phyloP scores from a whole-genome alignment of 2,113 vertebrate species.

The Struthio camelus region DNA sequence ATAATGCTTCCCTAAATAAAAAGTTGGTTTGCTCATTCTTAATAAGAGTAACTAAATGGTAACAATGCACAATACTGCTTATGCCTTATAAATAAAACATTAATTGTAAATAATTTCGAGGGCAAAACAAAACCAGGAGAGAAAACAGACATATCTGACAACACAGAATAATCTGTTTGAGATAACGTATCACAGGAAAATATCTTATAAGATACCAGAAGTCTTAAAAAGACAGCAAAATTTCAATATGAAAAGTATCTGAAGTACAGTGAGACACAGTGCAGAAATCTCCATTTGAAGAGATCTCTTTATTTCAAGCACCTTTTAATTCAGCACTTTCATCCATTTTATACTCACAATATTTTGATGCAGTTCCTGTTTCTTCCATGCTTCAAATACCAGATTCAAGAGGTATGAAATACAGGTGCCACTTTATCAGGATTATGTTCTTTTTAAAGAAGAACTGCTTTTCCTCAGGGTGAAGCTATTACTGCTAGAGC shows the following conservation, averaged over 20 bases:
- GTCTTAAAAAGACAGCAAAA: not conserved
- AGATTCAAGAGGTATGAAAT: slow-evolving; percentile 25
- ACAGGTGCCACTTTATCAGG: not conserved
- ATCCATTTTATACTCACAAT: not conserved
- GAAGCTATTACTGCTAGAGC: not conserved
- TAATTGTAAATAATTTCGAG: not conserved
- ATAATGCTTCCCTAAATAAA: not conserved
- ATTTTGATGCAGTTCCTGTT: not conserved
- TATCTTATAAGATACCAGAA: not conserved
- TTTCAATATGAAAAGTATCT: slow-evolving; percentile 52
- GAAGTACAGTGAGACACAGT: not conserved
- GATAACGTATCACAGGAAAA: slow-evolving; percentile 25
- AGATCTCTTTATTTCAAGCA: not conserved
- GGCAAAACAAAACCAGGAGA: not conserved
- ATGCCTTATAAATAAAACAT: not conserved
- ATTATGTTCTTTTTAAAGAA: slow-evolving; percentile 13
- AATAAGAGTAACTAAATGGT: not conserved
- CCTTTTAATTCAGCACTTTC: slow-evolving; percentile 6
- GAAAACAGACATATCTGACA: not conserved
- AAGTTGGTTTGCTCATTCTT: not conserved
- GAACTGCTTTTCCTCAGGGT: not conserved
- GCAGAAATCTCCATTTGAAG: slow-evolving; percentile 37
- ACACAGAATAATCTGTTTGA: not conserved
- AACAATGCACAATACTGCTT: not conserved
- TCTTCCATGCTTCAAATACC: not conserved